These are phyloP conservation scores for Florisuga fusca DNA, from an alignment of 2,797 vertebrate genomes.

Conservation along the genomic window DNA sequence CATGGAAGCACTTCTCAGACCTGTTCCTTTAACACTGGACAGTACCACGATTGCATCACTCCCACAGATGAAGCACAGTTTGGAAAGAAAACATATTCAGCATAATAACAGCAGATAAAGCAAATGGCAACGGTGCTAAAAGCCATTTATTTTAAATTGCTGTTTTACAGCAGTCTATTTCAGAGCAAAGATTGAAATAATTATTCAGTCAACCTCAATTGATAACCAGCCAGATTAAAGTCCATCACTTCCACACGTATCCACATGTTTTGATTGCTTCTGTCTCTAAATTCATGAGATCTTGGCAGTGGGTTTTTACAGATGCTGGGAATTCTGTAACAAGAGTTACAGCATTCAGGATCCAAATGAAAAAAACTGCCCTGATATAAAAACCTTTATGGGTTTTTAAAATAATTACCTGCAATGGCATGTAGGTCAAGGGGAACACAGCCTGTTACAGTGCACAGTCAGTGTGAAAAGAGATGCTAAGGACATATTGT, in stretches of 20 bases:
- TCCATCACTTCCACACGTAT: background rate
- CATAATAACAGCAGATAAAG: background rate
- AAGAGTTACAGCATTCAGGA: background rate
- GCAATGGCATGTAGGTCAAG: background rate
- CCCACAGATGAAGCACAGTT: background rate
- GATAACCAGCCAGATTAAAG: background rate
- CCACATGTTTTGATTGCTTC: background rate
- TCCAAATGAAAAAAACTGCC: background rate
- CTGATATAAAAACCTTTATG: background rate
- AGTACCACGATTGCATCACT: background rate
- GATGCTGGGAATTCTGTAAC: background rate
- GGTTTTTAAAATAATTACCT: background rate
- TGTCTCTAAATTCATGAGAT: background rate
- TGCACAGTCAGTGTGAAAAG: background rate
- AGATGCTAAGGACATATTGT: background rate
- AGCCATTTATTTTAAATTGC: background rate
- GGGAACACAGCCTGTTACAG: background rate
- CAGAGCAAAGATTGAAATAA: background rate
- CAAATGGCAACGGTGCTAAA: background rate
- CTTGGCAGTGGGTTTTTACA: background rate
- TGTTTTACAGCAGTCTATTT: background rate
- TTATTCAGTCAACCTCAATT: background rate
- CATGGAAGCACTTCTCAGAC: accelerated
- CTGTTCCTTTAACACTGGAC: background rate
- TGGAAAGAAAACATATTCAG: background rate